Percentiles rank a stretch among this genome's conserved stretches.
Evolutionary conservation across 2,797 vertebrate species (phyloP).

Genomic region (Pelodytes ibericus): DNA sequence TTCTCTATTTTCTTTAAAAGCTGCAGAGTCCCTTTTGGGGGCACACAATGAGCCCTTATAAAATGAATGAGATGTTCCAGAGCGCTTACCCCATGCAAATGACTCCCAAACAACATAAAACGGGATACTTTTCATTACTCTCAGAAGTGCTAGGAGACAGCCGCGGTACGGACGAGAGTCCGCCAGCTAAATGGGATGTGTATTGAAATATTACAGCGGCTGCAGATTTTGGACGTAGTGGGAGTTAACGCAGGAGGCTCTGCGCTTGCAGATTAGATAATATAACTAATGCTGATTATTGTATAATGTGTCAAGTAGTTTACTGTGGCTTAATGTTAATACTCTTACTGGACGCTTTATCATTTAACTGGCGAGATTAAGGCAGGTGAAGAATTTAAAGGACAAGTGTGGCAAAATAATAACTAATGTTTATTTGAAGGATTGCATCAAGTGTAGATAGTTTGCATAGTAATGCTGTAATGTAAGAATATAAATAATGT

Average conservation of each 20-base stretch:
- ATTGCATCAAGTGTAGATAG: too few relatives aligned
- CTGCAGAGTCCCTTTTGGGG: constrained; percentile 60
- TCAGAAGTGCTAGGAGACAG: constrained; percentile 43
- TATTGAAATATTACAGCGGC: constrained; percentile 37
- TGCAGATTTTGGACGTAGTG: constrained; percentile 13
- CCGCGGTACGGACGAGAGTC: not conserved
- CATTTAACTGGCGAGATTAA: too few relatives aligned
- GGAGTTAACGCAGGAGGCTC: constrained; percentile 8
- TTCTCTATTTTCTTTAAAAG: constrained; percentile 63
- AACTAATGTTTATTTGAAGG: too few relatives aligned
- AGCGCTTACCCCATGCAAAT: constrained; percentile 58
- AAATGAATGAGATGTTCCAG: constrained; percentile 64
- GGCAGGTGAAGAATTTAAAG: too few relatives aligned
- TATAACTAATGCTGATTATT: constrained; percentile 14
- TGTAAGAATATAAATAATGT: too few relatives aligned
- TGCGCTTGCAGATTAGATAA: not conserved
- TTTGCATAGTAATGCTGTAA: too few relatives aligned
- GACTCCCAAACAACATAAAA: constrained; percentile 61
- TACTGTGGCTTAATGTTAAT: too few relatives aligned
- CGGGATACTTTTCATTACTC: constrained; percentile 51
- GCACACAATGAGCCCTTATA: constrained; percentile 60
- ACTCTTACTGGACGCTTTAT: too few relatives aligned
- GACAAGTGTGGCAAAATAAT: too few relatives aligned
- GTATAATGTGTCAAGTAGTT: constrained; percentile 25
- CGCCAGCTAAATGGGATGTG: constrained; percentile 26